Base-by-base conservation (phyloP, 2,113 vertebrate species). In the Lethenteron camtschaticum region DNA sequence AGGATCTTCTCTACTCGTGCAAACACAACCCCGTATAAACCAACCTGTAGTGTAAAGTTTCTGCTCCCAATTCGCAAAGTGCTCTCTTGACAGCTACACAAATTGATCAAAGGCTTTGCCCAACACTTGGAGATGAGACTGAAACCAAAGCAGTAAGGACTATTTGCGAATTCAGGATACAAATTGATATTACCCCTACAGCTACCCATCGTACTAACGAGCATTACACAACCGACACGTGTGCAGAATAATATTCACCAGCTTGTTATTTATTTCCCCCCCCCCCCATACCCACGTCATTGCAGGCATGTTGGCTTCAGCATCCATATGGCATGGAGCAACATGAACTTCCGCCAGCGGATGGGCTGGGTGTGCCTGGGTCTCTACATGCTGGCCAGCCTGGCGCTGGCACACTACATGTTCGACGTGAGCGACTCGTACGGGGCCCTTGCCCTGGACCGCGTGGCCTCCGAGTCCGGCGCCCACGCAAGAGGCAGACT, bases 261-360 rank as follows among this genome's bases (percentile, higher is more conserved):
- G 41, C 56, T 69, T 55, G 11, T 56, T 69, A 59, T 41, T 12
- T 59, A 55, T 59, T 58, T 12, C n/a, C 12, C 11, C 63, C 12
- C 11, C 63, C 56, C 55, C 12, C 63, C 10, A 12, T 58, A 70
- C 10, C 16, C 11, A 58, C 60, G 12, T 70, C 68, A 55, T 41
- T 9, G 13, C 60, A 58, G 12, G 57, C 16, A 12, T 71, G 68
- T 69, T 8, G 11, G 16, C 69, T 24, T 18, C 68, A 69, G 66
- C 57, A 58, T 56, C 56, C 56, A 41, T 73, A 72, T 85, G 94
- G 87, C 82, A 96, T 96, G 90, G 92, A 95, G 89, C 87, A 96
- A 92, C 88, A 96, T 96, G 92, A 96, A 95, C 82, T 97, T 97
- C 84, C 90, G 92, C 70, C 91, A 95, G 85, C 81, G 91, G 83